Base-by-base conservation (phyloP, 2,113 vertebrate species). In the Microtus montanus region DNA sequence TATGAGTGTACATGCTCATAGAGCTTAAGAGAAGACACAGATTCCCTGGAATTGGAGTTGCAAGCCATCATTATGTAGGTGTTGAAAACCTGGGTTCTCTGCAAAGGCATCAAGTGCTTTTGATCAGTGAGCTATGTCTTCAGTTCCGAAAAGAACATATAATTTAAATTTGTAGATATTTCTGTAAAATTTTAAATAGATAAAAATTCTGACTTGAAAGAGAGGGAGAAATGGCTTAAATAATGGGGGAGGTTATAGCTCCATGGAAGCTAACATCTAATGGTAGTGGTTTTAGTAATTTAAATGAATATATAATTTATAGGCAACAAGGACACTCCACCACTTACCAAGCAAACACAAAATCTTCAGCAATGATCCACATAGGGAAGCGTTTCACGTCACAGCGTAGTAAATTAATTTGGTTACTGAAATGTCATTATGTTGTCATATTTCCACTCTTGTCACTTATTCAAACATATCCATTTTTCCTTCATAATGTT, bases 391-490 rank as follows among this genome's bases (percentile, higher is more conserved):
- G 30, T 89, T 84, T 33, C 68, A 89, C 93, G 71, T 95, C 93
- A 47, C 58, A 96, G 73, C 58, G 44, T 95, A 77, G 89, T 92
- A 96, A 97, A 97, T 98, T 97, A 97, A 97, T 97, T 97, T 97
- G 95, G 90, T 91, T 89, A 95, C 92, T 84, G 95, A 89, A 91
- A 97, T 97, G 92, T 96, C 95, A 97, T 93, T 93, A 83, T 93
- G 70, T 92, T 97, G 97, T 97, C 95, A 91, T 96, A 96, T 97
- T 96, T 96, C 91, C 47, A 93, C 89, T 96, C 91, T 95, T 91
- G 96, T 87, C 97, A 96, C 95, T 96, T 97, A 97, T 92, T 95
- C 96, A 97, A 96, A 97, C 91, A 93, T 89, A 96, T 96, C 93
- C 92, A 96, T 93, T 96, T 97, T 96, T 95, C 95, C 66, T 89